Evolutionary conservation across 1,140 invertebrate genomes (phyloP), one percentile per base, ranked within the genome.

Genomic region (Sitobion miscanthi): DNA sequence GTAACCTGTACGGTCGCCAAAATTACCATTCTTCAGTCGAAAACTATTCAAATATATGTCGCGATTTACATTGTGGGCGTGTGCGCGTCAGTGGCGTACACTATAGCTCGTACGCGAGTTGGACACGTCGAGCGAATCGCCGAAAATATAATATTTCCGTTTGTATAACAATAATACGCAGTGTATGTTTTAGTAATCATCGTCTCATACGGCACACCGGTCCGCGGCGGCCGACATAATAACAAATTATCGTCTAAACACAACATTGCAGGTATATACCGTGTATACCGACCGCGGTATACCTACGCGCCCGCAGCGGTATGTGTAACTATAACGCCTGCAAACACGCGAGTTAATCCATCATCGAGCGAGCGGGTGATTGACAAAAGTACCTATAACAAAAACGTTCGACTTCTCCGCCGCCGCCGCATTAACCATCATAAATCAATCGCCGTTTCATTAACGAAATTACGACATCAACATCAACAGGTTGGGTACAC

Each of bases 381-480:
- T 89, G 88, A 89, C 88, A 89, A 89, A 89, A 57, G n/a, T 25
- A 1, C 11, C 8, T 49, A 54, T 9, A 54, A 20, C 35, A 57
- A 25, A 25, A 57, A 89, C 88, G 49, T 54, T 89, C n/a, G 49
- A 89, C 25, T 86, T 47, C 8, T 86, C 30, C 42, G 45, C 30
- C 42, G 30, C 88, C 42, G 30, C 88, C 35, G 38, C 35, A 57
- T 89, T 89, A 89, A 42, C 88, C 49, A 89, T 89, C 88, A 89
- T 89, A 57, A 89, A 89, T 89, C 88, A 89, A 89, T 57, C 88
- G 87, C 17, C 49, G 88, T 89, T 57, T 89, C 88, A 57, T 89
- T 57, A 89, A 57, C 88, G 52, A 57, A 89, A 89, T 89, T 89
- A 89, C 88, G 23, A 89, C 52, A 54, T 89, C 87, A 89, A 89